Conservation (phyloP, 2,888 invertebrate species). For the Tridacna gigas region DNA sequence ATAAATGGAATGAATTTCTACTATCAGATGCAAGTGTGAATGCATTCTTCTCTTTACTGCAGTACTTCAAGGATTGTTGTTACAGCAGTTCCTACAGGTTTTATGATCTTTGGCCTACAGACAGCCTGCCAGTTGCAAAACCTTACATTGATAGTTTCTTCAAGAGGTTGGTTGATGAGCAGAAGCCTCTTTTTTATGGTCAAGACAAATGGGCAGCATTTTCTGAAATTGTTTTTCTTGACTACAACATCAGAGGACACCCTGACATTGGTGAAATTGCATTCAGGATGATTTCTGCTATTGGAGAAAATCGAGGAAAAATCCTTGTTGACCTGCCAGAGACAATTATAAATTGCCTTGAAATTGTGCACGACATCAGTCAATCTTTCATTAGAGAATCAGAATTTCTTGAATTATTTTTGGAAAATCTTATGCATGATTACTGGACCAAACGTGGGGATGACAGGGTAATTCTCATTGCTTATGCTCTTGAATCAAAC, state of each 20-base stretch:
- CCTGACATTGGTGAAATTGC: slow-evolving; percentile 42
- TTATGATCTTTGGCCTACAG: slow-evolving; percentile 17
- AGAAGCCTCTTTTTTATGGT: slow-evolving; percentile 42
- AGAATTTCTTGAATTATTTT: slow-evolving; percentile 28
- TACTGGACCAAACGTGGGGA: slow-evolving; percentile 21
- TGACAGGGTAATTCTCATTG: slow-evolving; percentile 7
- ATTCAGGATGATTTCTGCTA: slow-evolving; percentile 22
- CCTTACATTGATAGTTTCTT: slow-evolving; percentile 34
- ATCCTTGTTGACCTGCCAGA: slow-evolving; percentile 38
- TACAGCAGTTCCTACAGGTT: not conserved
- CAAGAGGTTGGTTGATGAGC: slow-evolving; percentile 13
- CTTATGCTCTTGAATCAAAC: slow-evolving; percentile 17
- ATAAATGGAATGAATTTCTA: slow-evolving; percentile 62
- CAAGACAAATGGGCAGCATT: slow-evolving; percentile 30
- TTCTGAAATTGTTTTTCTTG: slow-evolving; percentile 47
- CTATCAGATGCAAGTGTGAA: slow-evolving; percentile 57
- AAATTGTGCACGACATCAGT: not conserved
- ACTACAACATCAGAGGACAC: slow-evolving; percentile 29
- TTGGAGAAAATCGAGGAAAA: slow-evolving; percentile 1
- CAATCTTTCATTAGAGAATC: not conserved
- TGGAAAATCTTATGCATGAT: slow-evolving; percentile 13
- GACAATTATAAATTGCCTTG: not conserved
- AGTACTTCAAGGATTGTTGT: slow-evolving; percentile 8
- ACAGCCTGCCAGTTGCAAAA: not conserved
- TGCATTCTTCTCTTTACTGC: slow-evolving; percentile 52